Conservation (phyloP, 2,113 vertebrate species). For the Dasyurus viverrinus region DNA sequence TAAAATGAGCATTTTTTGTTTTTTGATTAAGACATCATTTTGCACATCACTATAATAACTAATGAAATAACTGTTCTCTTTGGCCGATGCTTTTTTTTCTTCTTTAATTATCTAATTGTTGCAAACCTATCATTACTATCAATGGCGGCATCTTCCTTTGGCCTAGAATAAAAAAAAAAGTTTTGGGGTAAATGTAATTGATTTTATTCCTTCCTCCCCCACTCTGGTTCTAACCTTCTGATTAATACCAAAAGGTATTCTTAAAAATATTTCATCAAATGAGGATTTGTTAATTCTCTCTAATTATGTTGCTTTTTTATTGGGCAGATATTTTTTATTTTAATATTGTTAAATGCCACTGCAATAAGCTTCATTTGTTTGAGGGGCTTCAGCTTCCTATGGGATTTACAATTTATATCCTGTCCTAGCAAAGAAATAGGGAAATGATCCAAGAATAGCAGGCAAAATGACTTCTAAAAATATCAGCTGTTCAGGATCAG, state of each 20-base stretch:
- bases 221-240: not conserved
- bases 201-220: not conserved
- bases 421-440: conserved; percentile 47
- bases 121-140: not conserved
- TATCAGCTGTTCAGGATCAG: conserved; percentile 61
- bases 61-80: not conserved
- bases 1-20: not conserved
- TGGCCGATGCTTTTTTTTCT: not conserved
- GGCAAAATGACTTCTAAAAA: conserved; percentile 75
- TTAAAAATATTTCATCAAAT: conserved; percentile 4
- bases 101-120: not conserved
- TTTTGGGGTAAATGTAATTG: not conserved
- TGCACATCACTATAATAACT: not conserved
- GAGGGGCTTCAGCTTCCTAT: conserved; percentile 30
- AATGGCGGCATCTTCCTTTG: not conserved
- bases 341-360: not conserved
- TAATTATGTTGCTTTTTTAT: not conserved
- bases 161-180: not conserved
- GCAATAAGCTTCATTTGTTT: not conserved
- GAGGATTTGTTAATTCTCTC: conserved; percentile 55
- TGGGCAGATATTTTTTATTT: not conserved
- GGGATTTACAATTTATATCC: conserved; percentile 41
- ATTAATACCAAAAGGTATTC: not conserved
- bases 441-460: conserved; percentile 70
- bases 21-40: not conserved